phyloP scores from a whole-genome alignment of 2,888 invertebrate species.

The Tenthredo mesomela region DNA sequence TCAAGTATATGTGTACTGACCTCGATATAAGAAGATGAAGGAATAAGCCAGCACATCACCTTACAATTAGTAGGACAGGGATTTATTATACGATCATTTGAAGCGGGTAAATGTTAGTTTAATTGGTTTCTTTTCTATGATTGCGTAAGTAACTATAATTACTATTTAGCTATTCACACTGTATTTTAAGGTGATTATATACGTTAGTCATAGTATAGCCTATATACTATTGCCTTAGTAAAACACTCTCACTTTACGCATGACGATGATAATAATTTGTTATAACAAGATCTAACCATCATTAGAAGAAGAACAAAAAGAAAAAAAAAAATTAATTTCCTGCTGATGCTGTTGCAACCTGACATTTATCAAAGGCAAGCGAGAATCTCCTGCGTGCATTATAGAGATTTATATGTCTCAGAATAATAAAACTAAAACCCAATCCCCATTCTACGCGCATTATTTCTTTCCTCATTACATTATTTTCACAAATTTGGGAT shows the following conservation, averaged over 20 bases:
- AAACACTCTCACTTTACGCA: not conserved
- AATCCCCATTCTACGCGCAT: too few relatives aligned
- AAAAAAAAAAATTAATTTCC: not conserved
- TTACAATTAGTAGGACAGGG: slow-evolving; percentile 21
- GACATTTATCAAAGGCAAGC: not conserved
- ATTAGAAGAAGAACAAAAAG: not conserved
- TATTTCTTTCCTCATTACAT: too few relatives aligned
- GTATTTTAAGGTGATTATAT: not conserved
- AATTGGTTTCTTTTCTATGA: not conserved
- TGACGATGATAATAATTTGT: not conserved
- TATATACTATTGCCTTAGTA: not conserved
- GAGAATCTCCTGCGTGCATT: too few relatives aligned
- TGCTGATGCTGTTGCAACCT: not conserved
- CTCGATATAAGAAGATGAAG: not conserved
- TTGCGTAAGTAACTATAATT: slow-evolving; percentile 23
- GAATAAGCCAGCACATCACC: not conserved
- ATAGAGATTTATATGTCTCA: too few relatives aligned
- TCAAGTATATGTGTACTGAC: not conserved
- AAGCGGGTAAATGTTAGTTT: not conserved
- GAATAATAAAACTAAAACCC: too few relatives aligned
- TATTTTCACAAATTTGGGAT: too few relatives aligned
- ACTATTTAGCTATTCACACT: not conserved
- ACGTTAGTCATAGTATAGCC: not conserved
- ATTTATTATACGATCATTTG: slow-evolving; percentile 6
- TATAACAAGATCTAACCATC: slow-evolving; percentile 2